phyloP scores from a whole-genome alignment of 2,113 vertebrate genomes.

The Scomber scombrus region DNA sequence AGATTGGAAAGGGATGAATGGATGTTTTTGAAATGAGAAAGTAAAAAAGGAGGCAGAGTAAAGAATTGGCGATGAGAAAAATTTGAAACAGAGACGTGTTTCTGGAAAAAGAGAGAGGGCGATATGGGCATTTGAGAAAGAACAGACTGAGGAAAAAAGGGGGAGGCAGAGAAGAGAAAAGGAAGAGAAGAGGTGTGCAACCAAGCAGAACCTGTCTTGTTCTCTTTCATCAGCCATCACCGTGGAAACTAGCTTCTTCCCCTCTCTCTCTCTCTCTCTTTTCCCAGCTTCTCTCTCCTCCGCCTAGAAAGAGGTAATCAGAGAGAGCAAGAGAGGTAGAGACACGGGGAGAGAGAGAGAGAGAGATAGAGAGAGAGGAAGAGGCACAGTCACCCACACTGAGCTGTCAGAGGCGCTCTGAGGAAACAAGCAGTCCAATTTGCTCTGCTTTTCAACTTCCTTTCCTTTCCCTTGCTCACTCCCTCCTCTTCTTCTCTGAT shows the following conservation, averaged over 20 bases:
- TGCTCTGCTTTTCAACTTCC: slow-evolving; percentile 77
- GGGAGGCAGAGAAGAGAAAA: slow-evolving; percentile 13
- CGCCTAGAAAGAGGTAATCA: slow-evolving; percentile 74
- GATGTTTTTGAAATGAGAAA: slow-evolving; percentile 46
- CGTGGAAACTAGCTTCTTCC: slow-evolving; percentile 75
- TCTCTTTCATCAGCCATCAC: slow-evolving; percentile 81
- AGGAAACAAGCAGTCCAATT: slow-evolving; percentile 82
- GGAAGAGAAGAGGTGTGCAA: slow-evolving; percentile 68
- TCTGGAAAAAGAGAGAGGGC: slow-evolving; percentile 11
- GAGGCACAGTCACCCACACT: slow-evolving; percentile 71
- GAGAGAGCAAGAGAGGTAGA: slow-evolving; percentile 67
- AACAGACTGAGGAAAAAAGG: neutral
- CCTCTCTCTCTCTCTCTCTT: slow-evolving; percentile 23
- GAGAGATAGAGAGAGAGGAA: slow-evolving; percentile 49
- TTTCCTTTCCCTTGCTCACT: slow-evolving; percentile 54
- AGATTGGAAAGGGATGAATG: slow-evolving; percentile 19
- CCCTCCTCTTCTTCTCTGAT: slow-evolving; percentile 48
- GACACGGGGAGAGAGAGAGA: slow-evolving; percentile 19
- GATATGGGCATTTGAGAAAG: slow-evolving; percentile 4
- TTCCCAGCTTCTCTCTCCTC: slow-evolving; percentile 39
- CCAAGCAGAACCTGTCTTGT: slow-evolving; percentile 79
- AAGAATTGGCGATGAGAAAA: slow-evolving; percentile 33
- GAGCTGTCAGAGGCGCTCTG: slow-evolving; percentile 79
- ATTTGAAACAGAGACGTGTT: slow-evolving; percentile 53
- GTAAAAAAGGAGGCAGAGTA: neutral